Evolutionary conservation across 1,140 invertebrate species (phyloP).

Genomic region (Anoplolepis gracilipes): DNA sequence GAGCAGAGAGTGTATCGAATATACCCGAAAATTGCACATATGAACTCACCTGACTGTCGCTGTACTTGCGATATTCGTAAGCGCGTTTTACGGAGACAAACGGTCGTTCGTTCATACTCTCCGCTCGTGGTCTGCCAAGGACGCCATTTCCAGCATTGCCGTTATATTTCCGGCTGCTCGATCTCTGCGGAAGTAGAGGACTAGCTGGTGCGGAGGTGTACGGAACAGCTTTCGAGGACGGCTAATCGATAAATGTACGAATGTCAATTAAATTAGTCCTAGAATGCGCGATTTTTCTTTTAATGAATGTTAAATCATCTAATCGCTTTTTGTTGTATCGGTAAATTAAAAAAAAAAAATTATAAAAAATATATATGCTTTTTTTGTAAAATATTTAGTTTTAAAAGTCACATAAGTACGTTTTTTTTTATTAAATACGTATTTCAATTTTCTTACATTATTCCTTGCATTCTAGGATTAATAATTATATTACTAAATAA

Average conservation of each 20-base stretch:
- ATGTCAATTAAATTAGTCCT: slow-evolving; percentile 22
- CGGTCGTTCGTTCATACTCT: slow-evolving; percentile 87
- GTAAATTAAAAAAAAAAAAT: background rate
- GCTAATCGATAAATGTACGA: slow-evolving; percentile 51
- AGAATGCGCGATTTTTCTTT: slow-evolving; percentile 32
- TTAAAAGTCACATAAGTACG: background rate
- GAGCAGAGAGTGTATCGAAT: background rate
- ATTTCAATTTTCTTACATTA: background rate
- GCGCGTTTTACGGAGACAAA: slow-evolving; percentile 89
- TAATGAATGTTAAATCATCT: slow-evolving; percentile 7
- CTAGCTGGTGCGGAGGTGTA: slow-evolving; percentile 87
- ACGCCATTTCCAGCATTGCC: slow-evolving; percentile 82
- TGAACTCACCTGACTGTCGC: slow-evolving; percentile 83
- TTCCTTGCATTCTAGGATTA: slow-evolving; percentile 39
- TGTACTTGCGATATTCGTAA: slow-evolving; percentile 87
- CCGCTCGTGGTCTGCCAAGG: slow-evolving; percentile 80
- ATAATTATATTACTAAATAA: background rate
- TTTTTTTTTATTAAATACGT: background rate
- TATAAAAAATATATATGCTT: background rate
- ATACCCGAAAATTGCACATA: background rate
- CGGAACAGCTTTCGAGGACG: slow-evolving; percentile 71
- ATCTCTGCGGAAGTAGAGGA: slow-evolving; percentile 87
- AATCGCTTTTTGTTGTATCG: background rate
- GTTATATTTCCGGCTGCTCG: slow-evolving; percentile 87
- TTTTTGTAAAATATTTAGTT: slow-evolving; percentile 12